These are phyloP conservation scores for Geopemphigus sp. DNA, from an alignment of 1,140 invertebrate species.

Conservation along the genomic window DNA sequence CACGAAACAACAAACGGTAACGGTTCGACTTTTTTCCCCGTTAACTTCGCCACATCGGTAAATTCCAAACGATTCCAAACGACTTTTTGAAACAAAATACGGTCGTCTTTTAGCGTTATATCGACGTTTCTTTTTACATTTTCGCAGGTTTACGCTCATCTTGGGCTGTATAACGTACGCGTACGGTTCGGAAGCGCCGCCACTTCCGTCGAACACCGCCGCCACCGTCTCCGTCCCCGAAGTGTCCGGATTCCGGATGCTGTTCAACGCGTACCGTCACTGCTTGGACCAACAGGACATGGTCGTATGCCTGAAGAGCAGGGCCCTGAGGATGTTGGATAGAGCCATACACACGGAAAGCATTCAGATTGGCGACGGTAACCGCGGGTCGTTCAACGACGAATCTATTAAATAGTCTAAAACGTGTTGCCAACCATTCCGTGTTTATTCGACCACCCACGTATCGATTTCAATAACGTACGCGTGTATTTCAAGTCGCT, in stretches of 20 bases:
- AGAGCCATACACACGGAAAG: constrained; percentile 63
- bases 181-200: constrained; percentile 4
- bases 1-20: too few relatives aligned
- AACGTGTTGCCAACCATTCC: too few relatives aligned
- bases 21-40: too few relatives aligned
- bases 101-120: too few relatives aligned
- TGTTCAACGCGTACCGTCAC: constrained; percentile 62
- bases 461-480: too few relatives aligned
- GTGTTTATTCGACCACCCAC: too few relatives aligned
- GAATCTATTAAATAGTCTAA: too few relatives aligned
- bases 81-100: too few relatives aligned
- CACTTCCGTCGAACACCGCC: not conserved
- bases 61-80: too few relatives aligned
- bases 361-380: constrained; percentile 64
- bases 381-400: constrained; percentile 52
- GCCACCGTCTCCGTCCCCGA: constrained; percentile 6
- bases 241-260: constrained; percentile 38
- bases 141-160: not conserved
- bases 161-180: not conserved
- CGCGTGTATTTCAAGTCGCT: too few relatives aligned
- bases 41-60: too few relatives aligned
- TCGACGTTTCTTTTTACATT: too few relatives aligned
- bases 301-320: constrained; percentile 67
- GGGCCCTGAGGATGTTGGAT: constrained; percentile 64
- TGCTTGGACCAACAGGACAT: constrained; percentile 64